A percentile compares a stretch with the other conserved stretches of the same genome.
phyloP scores from a whole-genome alignment of 2,797 vertebrate genomes.

The Semotilus atromaculatus region DNA sequence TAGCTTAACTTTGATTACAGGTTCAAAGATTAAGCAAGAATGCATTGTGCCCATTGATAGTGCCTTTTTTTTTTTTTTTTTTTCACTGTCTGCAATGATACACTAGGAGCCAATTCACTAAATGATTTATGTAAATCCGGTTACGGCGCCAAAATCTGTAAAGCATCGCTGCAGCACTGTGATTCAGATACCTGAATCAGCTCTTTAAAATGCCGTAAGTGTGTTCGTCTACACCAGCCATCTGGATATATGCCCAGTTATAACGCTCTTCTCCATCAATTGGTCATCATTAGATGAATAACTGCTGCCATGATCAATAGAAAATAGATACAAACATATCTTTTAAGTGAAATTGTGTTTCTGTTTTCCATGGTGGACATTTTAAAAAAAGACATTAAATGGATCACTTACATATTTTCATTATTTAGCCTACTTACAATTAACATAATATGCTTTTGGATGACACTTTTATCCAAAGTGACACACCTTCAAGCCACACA shows the following conservation, averaged over 20 bases:
- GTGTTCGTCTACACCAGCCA: constrained; percentile 11
- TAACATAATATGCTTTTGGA: not conserved
- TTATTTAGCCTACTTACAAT: not conserved
- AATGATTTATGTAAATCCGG: constrained; percentile 1
- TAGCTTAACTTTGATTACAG: not conserved
- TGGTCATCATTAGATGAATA: constrained; percentile 10
- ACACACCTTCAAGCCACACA: not conserved
- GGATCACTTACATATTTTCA: not conserved
- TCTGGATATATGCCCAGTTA: constrained; percentile 14
- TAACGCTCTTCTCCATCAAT: not conserved
- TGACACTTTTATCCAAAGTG: not conserved
- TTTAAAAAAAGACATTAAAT: not conserved
- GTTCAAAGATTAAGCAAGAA: not conserved
- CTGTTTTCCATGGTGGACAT: not conserved
- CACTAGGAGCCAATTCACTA: not conserved
- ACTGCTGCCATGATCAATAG: constrained; percentile 9
- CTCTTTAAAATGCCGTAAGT: constrained; percentile 22
- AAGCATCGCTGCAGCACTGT: not conserved
- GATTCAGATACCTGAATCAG: constrained; percentile 21
- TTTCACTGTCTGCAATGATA: not conserved
- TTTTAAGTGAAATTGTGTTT: not conserved
- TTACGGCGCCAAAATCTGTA: not conserved
- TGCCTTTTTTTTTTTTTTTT: not conserved
- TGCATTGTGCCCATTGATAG: not conserved
- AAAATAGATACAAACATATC: not conserved